phyloP scores from a whole-genome alignment of 2,888 invertebrate genomes.

The Blastobasis adustella region DNA sequence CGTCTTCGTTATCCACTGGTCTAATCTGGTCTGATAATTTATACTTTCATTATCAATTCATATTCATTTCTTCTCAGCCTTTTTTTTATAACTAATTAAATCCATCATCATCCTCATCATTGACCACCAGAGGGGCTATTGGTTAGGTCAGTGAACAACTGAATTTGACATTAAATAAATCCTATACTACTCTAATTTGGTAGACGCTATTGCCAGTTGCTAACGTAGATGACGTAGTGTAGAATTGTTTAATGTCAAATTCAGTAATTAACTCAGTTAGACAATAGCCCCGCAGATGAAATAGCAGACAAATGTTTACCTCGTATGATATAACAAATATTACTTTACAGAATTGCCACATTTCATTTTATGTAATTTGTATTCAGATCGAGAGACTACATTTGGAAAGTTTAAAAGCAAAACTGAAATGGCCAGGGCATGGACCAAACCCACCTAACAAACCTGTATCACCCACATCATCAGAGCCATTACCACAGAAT shows the following conservation, averaged over 20 bases:
- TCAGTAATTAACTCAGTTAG: too few relatives aligned
- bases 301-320: background rate
- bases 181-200: too few relatives aligned
- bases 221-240: too few relatives aligned
- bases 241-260: background rate
- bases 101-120: too few relatives aligned
- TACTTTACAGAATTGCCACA: background rate
- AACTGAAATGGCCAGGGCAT: conserved; percentile 4
- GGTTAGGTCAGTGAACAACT: background rate
- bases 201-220: too few relatives aligned
- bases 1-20: background rate
- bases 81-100: background rate
- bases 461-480: too few relatives aligned
- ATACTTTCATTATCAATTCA: background rate
- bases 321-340: background rate
- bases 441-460: too few relatives aligned
- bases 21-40: background rate
- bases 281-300: too few relatives aligned
- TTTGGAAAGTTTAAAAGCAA: conserved; percentile 38
- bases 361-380: background rate
- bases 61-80: background rate
- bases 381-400: conserved; percentile 56
- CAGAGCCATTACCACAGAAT: background rate
- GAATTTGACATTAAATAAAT: too few relatives aligned
- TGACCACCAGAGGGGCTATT: background rate